Percentiles rank a stretch among this genome's conserved stretches.
These are phyloP conservation scores for Incurvaria masculella DNA, from an alignment of 2,888 invertebrate species.

Conservation along the genomic window DNA sequence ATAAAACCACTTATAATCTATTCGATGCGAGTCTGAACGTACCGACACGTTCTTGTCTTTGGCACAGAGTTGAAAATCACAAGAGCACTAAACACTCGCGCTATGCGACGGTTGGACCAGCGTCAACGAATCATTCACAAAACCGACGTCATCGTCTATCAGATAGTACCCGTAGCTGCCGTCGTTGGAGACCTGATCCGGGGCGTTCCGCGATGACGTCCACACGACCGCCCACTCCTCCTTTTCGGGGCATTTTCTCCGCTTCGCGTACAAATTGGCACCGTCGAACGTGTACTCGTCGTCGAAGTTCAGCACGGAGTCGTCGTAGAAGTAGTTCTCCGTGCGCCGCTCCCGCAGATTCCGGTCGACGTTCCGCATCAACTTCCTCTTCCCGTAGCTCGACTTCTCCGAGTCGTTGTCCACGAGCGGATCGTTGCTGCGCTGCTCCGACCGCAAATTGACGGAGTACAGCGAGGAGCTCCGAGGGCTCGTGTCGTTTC, in stretches of 20 bases:
- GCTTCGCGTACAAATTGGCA: slow-evolving; percentile 43
- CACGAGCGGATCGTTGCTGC: slow-evolving; percentile 45
- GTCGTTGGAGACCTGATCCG: slow-evolving; percentile 40
- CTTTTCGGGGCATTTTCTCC: slow-evolving; percentile 44
- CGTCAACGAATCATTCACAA: slow-evolving; percentile 46
- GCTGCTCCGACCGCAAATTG: slow-evolving; percentile 32
- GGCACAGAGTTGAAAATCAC: slow-evolving; percentile 10
- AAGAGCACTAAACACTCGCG: slow-evolving; percentile 41
- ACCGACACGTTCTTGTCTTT: too few relatives aligned
- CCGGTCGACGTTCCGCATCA: slow-evolving; percentile 46
- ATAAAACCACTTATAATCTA: too few relatives aligned
- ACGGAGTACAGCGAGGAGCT: slow-evolving; percentile 43
- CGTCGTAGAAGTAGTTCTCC: slow-evolving; percentile 50
- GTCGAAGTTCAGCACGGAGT: slow-evolving; percentile 46
- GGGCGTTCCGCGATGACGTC: slow-evolving; percentile 11
- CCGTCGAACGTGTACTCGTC: slow-evolving; percentile 51
- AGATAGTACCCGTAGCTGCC: slow-evolving; percentile 49
- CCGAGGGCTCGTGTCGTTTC: slow-evolving; percentile 32
- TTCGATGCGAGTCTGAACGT: too few relatives aligned
- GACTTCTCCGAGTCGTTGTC: slow-evolving; percentile 49
- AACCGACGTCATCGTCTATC: slow-evolving; percentile 30
- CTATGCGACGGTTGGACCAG: slow-evolving; percentile 45
- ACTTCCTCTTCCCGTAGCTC: slow-evolving; percentile 44
- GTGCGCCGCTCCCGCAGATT: slow-evolving; percentile 28
- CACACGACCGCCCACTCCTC: slow-evolving; percentile 27